Percentiles rank a stretch among this genome's conserved stretches.
Conservation (phyloP, 2,797 vertebrate genomes). For the Momotus momota region DNA sequence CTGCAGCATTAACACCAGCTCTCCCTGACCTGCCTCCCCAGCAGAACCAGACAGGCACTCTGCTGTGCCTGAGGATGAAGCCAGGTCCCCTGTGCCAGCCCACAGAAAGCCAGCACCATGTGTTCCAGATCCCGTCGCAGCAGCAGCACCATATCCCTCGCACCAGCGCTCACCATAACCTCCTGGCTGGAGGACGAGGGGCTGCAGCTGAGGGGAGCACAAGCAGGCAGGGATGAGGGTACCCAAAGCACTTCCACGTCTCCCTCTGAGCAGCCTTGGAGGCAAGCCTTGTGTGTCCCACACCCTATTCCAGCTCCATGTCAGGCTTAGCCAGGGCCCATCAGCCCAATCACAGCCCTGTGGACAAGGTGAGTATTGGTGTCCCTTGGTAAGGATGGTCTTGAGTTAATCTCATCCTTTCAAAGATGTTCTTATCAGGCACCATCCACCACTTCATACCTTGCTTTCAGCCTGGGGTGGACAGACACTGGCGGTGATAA, state of each 20-base stretch:
- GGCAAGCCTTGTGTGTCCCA: background rate
- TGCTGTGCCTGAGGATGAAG: rapidly evolving
- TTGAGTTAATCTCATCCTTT: background rate
- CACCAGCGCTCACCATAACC: rapidly evolving
- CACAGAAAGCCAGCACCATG: background rate
- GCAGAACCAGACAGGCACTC: background rate
- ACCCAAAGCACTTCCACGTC: background rate
- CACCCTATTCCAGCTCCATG: background rate
- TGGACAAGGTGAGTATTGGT: rapidly evolving
- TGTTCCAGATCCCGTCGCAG: background rate
- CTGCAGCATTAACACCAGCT: rapidly evolving
- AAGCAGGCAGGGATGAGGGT: background rate
- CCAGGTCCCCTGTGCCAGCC: background rate
- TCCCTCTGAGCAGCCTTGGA: rapidly evolving
- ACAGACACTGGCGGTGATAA: background rate
- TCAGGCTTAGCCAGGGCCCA: background rate
- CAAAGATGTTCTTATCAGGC: background rate
- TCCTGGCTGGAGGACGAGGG: rapidly evolving
- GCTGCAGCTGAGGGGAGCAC: background rate
- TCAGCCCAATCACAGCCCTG: background rate
- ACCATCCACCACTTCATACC: background rate
- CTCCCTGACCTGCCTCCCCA: background rate
- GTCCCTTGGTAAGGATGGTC: background rate
- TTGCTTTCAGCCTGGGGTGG: background rate
- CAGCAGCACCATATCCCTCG: rapidly evolving